A percentile compares a stretch with the other conserved stretches of the same genome.
Evolutionary conservation across 2,888 invertebrate genomes (phyloP).

Genomic region (Andrena minutula): DNA sequence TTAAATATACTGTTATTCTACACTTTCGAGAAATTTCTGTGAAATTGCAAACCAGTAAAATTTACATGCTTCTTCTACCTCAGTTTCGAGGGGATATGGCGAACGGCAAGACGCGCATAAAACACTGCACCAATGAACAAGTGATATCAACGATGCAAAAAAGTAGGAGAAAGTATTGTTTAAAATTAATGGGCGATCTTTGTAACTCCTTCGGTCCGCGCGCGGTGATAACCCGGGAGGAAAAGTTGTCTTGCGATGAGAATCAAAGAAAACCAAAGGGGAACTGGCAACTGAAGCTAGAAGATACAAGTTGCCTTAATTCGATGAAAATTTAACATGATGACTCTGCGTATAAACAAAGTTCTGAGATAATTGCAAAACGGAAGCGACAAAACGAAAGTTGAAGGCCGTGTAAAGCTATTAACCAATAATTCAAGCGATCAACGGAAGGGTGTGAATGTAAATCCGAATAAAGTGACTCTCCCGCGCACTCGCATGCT

Average conservation of each 20-base stretch:
- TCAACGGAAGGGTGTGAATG: constrained; percentile 19
- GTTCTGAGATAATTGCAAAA: constrained; percentile 58
- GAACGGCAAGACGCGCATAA: constrained; percentile 73
- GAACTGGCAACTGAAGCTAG: constrained; percentile 11
- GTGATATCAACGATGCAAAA: constrained; percentile 35
- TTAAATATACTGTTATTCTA: background rate
- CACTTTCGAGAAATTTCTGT: background rate
- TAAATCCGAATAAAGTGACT: constrained; percentile 27
- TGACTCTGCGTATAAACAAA: background rate
- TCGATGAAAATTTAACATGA: background rate
- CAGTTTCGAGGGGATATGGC: constrained; percentile 57
- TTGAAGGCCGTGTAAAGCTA: constrained; percentile 68
- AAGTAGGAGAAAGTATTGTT: constrained; percentile 34
- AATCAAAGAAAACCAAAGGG: constrained; percentile 7
- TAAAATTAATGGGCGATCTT: constrained; percentile 78
- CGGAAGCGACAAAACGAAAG: constrained; percentile 77
- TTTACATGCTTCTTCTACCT: constrained; percentile 11
- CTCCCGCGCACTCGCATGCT: constrained; percentile 56
- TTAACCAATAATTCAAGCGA: constrained; percentile 19
- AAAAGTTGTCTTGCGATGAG: background rate
- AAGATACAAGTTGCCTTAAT: background rate
- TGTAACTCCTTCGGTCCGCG: constrained; percentile 52
- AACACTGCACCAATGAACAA: constrained; percentile 78
- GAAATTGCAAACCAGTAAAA: background rate
- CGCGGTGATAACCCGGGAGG: background rate